Evolutionary conservation across 2,888 invertebrate species (phyloP).

Genomic region (Himalopsyche kuldschensis): DNA sequence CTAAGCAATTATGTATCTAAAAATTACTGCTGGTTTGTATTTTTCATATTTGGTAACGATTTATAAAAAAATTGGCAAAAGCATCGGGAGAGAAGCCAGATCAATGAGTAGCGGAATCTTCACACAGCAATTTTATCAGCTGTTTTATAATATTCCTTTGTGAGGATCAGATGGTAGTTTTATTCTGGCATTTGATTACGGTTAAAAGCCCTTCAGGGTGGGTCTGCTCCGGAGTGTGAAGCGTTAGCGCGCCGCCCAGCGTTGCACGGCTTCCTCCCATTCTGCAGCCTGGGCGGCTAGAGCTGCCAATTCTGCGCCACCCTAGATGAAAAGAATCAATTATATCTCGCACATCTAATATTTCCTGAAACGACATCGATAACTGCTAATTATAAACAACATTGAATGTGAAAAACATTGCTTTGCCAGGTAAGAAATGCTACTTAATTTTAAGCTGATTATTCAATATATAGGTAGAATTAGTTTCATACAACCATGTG

Average conservation of each 20-base stretch:
- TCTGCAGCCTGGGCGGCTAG: conserved; percentile 38
- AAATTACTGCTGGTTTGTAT: not conserved
- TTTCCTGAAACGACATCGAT: not conserved
- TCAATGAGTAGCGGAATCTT: not conserved
- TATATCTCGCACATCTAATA: not conserved
- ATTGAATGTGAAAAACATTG: not conserved
- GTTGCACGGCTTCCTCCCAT: conserved; percentile 39
- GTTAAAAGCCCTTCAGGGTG: not conserved
- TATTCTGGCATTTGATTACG: not conserved
- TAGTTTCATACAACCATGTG: no score
- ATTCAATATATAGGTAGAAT: no score
- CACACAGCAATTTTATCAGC: not conserved
- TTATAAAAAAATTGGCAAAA: not conserved
- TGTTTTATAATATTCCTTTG: not conserved
- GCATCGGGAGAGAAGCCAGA: not conserved
- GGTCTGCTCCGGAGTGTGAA: not conserved
- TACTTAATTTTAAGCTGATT: not conserved
- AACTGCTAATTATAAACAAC: not conserved
- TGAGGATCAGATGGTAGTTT: not conserved
- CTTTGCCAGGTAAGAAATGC: not conserved
- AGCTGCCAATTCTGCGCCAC: conserved; percentile 37
- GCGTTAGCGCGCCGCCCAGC: conserved; percentile 37
- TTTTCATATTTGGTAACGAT: not conserved
- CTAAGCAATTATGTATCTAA: not conserved
- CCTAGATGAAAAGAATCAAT: conserved; percentile 10